Conservation (phyloP, 2,888 invertebrate species). For the Xiphydria camelus region DNA sequence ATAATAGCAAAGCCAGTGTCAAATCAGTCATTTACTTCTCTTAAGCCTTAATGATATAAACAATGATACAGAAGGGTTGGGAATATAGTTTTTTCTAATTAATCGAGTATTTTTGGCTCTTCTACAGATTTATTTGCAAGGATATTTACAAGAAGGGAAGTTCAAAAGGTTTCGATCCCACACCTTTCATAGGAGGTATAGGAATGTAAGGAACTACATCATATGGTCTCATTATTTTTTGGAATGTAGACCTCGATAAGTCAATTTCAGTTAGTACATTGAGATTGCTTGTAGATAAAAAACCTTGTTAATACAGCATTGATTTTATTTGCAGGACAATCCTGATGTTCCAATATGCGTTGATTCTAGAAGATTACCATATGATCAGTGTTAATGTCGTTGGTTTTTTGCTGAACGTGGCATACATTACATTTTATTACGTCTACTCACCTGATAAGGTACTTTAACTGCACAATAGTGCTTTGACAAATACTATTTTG, state of each 20-base stretch:
- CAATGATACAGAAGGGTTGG: background rate
- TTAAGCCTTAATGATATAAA: no score
- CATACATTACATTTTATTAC: conserved; percentile 72
- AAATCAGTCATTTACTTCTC: no score
- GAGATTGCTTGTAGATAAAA: no score
- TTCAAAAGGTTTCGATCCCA: conserved; percentile 68
- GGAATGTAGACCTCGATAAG: no score
- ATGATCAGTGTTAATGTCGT: conserved; percentile 80
- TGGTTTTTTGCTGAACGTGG: conserved; percentile 70
- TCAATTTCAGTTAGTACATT: no score
- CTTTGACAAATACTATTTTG: no score
- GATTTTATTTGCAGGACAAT: conserved; percentile 66
- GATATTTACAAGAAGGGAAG: conserved; percentile 72
- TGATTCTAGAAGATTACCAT: conserved; percentile 71
- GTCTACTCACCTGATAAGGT: conserved; percentile 63
- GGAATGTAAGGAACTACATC: conserved; percentile 77
- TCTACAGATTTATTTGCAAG: conserved; percentile 66
- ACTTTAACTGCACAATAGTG: conserved; percentile 20
- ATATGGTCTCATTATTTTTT: conserved; percentile 5
- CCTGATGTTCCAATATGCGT: conserved; percentile 76
- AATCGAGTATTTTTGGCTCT: no score
- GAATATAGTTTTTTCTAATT: background rate
- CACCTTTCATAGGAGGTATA: conserved; percentile 77
- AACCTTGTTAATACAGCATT: no score
- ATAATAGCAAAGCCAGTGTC: no score